Percentiles rank a stretch among this genome's conserved stretches.
phyloP scores from a whole-genome alignment of 2,113 vertebrate genomes.

The Peromyscus leucopus region DNA sequence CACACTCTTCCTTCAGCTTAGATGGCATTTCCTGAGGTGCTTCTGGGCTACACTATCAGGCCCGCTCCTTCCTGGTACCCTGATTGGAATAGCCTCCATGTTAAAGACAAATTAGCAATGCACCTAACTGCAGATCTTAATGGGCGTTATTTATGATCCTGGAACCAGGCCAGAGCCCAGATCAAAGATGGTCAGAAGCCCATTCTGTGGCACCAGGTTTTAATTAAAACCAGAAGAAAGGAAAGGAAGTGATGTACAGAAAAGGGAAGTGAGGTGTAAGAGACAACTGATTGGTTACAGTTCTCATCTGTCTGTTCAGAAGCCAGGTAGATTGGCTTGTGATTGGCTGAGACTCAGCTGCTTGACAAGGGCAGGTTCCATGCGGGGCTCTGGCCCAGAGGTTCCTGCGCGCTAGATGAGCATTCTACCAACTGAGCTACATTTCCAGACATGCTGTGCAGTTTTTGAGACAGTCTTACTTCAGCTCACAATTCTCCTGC shows the following conservation, averaged over 20 bases:
- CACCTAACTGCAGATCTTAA: background rate
- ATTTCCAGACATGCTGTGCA: background rate
- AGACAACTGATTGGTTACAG: background rate
- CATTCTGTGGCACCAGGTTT: background rate
- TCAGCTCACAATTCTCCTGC: background rate
- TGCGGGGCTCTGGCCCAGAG: background rate
- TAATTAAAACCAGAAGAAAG: background rate
- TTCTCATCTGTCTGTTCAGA: background rate
- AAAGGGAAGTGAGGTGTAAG: background rate
- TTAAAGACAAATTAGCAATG: background rate
- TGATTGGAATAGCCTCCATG: background rate
- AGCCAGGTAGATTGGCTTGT: background rate
- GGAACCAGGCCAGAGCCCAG: background rate
- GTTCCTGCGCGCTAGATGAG: no score
- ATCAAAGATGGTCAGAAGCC: background rate
- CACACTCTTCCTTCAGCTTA: background rate
- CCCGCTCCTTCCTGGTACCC: background rate
- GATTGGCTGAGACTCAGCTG: background rate
- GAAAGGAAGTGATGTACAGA: background rate
- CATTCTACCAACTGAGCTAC: background rate
- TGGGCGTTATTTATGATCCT: background rate
- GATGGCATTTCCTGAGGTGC: background rate
- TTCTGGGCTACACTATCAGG: background rate
- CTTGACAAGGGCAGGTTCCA: background rate
- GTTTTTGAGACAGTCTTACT: background rate